Conservation (phyloP, 2,113 vertebrate genomes). For the Haplochromis burtoni region DNA sequence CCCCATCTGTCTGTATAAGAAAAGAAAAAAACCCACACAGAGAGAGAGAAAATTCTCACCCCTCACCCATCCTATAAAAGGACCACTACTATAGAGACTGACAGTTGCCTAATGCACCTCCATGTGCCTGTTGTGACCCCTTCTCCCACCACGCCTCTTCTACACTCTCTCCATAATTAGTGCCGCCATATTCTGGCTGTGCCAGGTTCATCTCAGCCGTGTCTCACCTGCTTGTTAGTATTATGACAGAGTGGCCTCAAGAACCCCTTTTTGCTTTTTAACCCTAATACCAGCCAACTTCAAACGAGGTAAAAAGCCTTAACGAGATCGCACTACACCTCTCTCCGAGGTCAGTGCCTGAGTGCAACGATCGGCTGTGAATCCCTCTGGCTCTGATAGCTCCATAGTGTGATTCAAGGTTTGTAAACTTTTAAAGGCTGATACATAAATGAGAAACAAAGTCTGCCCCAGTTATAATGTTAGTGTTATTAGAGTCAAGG, state of each 20-base stretch:
- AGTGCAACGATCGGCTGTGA: neutral
- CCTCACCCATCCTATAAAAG: constrained; percentile 54
- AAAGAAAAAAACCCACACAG: neutral
- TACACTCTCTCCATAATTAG: constrained; percentile 18
- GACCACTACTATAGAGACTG: constrained; percentile 72
- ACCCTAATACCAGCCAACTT: neutral
- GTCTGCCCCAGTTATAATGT: neutral
- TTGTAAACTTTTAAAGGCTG: neutral
- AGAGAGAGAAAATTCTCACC: constrained; percentile 44
- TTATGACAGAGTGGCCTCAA: neutral
- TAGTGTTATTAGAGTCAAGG: neutral
- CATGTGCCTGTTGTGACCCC: constrained; percentile 30
- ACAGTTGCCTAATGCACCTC: constrained; percentile 44
- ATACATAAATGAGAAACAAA: neutral
- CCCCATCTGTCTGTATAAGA: constrained; percentile 42
- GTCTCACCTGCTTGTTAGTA: neutral
- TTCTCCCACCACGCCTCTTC: constrained; percentile 3
- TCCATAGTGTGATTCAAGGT: neutral
- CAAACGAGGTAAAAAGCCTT: neutral
- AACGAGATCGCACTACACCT: neutral
- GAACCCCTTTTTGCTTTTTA: neutral
- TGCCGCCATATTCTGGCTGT: neutral
- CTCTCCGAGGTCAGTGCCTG: neutral
- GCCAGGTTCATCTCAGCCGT: neutral
- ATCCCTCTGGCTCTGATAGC: neutral